Evolutionary conservation across 2,888 invertebrate genomes (phyloP), one percentile per base, ranked within the genome.

Genomic region (Tyria jacobaeae): DNA sequence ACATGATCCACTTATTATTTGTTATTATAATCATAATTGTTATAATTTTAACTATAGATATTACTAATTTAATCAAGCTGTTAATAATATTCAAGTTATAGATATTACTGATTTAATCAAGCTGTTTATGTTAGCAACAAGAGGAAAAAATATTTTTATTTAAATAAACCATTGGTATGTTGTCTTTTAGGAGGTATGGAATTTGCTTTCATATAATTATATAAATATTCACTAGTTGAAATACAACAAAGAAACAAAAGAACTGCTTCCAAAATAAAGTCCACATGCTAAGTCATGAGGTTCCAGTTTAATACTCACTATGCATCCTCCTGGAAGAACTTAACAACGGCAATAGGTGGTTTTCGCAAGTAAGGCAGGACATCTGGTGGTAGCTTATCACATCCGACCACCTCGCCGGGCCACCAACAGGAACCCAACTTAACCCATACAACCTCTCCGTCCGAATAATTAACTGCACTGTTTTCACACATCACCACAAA

Each of bases 371-470:
- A 95, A 52, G 90, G 88, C 66, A 96, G 89, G 73, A 96, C 93
- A 81, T 97, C 96, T 74, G 96, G 95, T 27, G 97, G 96, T 60
- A 97, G 89, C 80, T 94, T 94, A 58, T 95, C 95, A 25, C 94
- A 85, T 68, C 95, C 95, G 51, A 95, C 95, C 65, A 97, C 97
- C 87, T 96, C 96, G 14, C 97, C 97, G 31, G 98, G 97, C 98
- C 98, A 98, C 97, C 97, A 98, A 80, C 95, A 96, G 47, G 95
- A 94, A 44, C 97, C 96, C 68, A 97, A 89, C 88, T 97, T 97
- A 24, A 97, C 97, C 97, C 97, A 98, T 69, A 97, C 97, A 79
- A 97, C 94, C 81, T 97, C 97, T 57, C 97, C 97, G 77, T 96
- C 96, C 78, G 94, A 92, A 90, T 96, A 97, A 82, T 86, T 91